Evolutionary conservation across 2,888 invertebrate genomes (phyloP).

Genomic region (Notodonta ziczac): DNA sequence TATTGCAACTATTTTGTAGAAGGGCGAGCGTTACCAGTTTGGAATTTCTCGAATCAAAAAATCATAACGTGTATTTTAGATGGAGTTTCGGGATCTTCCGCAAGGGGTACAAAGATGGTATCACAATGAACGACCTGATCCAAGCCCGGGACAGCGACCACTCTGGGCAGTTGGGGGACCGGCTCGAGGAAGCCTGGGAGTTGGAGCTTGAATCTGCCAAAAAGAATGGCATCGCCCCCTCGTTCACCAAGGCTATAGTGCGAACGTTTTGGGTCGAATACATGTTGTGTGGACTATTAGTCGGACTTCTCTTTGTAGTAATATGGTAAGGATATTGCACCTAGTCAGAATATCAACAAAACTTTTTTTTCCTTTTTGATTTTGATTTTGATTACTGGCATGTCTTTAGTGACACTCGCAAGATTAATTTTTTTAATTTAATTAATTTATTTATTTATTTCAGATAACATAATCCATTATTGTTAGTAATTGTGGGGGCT

Average conservation of each 20-base stretch:
- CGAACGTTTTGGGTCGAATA: conserved; percentile 85
- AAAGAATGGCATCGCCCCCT: conserved; percentile 77
- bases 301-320: conserved; percentile 82
- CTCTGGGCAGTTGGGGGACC: conserved; percentile 86
- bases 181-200: conserved; percentile 87
- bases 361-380: no score
- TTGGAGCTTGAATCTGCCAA: conserved; percentile 78
- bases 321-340: conserved; percentile 73
- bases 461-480: no score
- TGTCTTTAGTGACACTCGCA: no score
- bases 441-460: no score
- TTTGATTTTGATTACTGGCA: no score
- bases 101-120: conserved; percentile 85
- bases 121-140: conserved; percentile 87
- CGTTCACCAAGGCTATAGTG: conserved; percentile 82
- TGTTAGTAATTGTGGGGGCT: no score
- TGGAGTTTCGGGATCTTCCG: conserved; percentile 87
- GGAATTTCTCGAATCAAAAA: no score
- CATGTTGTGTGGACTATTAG: conserved; percentile 82
- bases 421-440: no score
- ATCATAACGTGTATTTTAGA: conserved; percentile 62
- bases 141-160: conserved; percentile 84
- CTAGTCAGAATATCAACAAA: no score
- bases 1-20: no score
- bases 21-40: no score